Evolutionary conservation across 2,113 vertebrate species (phyloP), one percentile per base, ranked within the genome.

Genomic region (Otocyon megalotis): DNA sequence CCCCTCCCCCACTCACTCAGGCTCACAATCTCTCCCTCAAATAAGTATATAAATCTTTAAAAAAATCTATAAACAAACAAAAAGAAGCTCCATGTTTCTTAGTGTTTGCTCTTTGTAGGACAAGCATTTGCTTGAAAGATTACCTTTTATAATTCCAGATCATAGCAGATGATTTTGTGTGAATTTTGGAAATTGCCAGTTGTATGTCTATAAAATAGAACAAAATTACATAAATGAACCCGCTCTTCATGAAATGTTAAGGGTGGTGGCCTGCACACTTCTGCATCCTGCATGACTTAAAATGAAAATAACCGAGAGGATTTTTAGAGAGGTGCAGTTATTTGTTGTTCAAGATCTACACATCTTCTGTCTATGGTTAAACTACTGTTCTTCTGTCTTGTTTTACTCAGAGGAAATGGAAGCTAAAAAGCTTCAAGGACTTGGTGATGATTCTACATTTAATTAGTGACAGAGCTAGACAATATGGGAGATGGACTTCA

Each of bases 101-200:
- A 89, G 50, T 16, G 3, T 88, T 76, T 69, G 1, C 12, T 93
- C 26, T 63, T 56, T 93, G 32, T 84, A 88, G 48, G 22, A 48
- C 94, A 93, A 76, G 3, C 28, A n/a, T 67, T 19, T 72, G 82
- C 22, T 76, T 20, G 56, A n/a, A 74, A 63, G 8, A 14, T 35
- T 79, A 79, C 50, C 2, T 90, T 97, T 91, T 62, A 88, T 84
- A 95, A 88, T 72, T 95, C 14, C 69, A 69, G 32, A 74, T 48
- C 69, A 67, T 67, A 58, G 37, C 74, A 4, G 37, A 81, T 77
- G 67, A 87, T 87, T 65, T 3, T 43, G 6, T 77, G 88, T 71
- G 35, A 77, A 83, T 65, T 87, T 96, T 86, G 7, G 37, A 79
- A 96, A 91, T 72, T 79, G 35, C 5, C 63, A 19, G 17, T 93